These are phyloP conservation scores for Lacerta agilis DNA, from an alignment of 2,797 vertebrate genomes.

Conservation along the genomic window DNA sequence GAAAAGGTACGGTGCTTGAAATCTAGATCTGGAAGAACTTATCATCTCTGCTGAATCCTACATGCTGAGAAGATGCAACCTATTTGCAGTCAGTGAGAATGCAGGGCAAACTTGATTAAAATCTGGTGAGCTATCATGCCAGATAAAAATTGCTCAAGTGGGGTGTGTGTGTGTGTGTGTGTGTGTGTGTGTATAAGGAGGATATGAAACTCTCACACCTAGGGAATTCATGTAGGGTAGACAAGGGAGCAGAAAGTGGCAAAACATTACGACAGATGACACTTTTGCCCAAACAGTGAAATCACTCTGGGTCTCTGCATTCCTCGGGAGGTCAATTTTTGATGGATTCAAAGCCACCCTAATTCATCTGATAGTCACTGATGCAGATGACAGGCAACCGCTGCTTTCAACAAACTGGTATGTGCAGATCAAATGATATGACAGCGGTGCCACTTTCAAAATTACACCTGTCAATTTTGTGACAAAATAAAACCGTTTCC, in stretches of 20 bases:
- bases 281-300: neutral
- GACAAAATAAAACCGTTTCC: neutral
- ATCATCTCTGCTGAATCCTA: neutral
- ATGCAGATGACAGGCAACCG: neutral
- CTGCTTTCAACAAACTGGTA: neutral
- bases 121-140: neutral
- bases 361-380: neutral
- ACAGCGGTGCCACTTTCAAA: neutral
- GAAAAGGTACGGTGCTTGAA: neutral
- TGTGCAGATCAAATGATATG: slow-evolving; percentile 5
- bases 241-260: neutral
- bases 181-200: too few relatives aligned
- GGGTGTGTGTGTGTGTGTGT: too few relatives aligned
- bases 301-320: neutral
- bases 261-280: neutral
- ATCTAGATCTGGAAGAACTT: neutral
- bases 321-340: neutral
- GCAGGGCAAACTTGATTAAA: neutral
- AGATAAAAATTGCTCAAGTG: neutral
- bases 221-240: neutral
- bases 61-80: neutral
- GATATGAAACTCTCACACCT: neutral
- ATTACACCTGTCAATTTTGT: neutral
- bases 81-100: neutral
- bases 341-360: neutral